Evolutionary conservation across 2,888 invertebrate genomes (phyloP), one percentile per base, ranked within the genome.

Genomic region (Caenorhabditis imperialis): DNA sequence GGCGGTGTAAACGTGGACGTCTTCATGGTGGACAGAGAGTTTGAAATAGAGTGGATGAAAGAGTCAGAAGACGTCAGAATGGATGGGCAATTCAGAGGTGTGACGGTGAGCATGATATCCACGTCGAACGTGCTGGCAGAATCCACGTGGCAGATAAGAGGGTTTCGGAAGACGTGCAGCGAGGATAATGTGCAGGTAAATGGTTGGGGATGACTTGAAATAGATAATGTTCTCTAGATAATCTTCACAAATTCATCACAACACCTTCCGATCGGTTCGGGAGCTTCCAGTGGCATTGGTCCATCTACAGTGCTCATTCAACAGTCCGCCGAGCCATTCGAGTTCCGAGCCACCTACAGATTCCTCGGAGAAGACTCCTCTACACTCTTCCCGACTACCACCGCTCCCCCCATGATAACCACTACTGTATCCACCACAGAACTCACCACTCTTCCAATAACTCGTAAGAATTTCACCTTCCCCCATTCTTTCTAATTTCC

Each of bases 161-260:
- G 25, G 8, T 51, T 57, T 10, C 14, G 27, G 10, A 67, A 67
- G 22, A 67, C 57, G 14, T 67, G 67, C 25, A 35, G 35, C 14
- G 67, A 57, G 42, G 67, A 67, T 22, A 57, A 57, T 44, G 45
- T 67, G 25, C 65, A 65, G 65, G 65, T 65, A n/a, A n/a, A n/a
- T n/a, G n/a, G n/a, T n/a, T n/a, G n/a, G n/a, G n/a, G n/a, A n/a
- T n/a, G n/a, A n/a, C n/a, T n/a, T n/a, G n/a, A n/a, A n/a, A n/a
- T n/a, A n/a, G n/a, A n/a, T 30, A 30, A 30, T 30, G 6, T 30
- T 30, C 30, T 7, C 30, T 30, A 30, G 30, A 30, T 30, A 6
- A 6, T 30, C 30, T 30, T 10, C 30, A 10, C 30, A 6, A 30
- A 30, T 10, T 7, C 30, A 7, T 30, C 30, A 30, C 47, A 47